phyloP scores from a whole-genome alignment of 2,113 vertebrate species.

The Dendropsophus ebraccatus region DNA sequence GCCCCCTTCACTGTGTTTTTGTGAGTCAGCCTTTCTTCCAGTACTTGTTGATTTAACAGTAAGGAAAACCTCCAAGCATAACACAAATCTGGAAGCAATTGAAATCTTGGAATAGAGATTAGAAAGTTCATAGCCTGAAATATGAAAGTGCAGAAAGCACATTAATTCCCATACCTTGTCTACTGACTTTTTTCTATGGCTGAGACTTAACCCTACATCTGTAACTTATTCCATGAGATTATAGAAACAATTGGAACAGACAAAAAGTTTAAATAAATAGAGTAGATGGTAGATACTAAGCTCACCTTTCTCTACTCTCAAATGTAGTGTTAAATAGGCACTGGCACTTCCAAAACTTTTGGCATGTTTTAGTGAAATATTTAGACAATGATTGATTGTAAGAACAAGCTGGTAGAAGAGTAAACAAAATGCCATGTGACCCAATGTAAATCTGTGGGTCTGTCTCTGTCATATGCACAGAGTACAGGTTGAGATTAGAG shows the following conservation, averaged over 20 bases:
- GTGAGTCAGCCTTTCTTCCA: constrained; percentile 25
- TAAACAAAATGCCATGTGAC: no score
- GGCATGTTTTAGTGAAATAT: no score
- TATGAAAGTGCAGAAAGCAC: background rate
- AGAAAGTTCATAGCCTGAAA: background rate
- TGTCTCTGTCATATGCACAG: no score
- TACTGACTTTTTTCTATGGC: background rate
- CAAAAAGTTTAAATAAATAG: background rate
- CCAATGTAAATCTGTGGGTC: no score
- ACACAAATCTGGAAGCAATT: constrained; percentile 38
- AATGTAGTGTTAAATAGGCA: no score
- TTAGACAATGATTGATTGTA: no score
- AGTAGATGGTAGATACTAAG: background rate
- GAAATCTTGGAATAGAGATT: background rate
- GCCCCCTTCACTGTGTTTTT: background rate
- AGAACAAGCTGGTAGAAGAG: no score
- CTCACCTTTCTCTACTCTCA: no score
- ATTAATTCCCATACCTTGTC: background rate
- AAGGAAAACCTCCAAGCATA: constrained; percentile 36
- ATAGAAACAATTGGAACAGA: background rate
- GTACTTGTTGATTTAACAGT: constrained; percentile 26
- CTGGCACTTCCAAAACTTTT: no score
- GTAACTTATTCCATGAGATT: background rate
- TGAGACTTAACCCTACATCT: background rate
- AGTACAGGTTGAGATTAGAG: no score